Evolutionary conservation across 2,113 vertebrate genomes (phyloP).

Genomic region (Tragulus kanchil): DNA sequence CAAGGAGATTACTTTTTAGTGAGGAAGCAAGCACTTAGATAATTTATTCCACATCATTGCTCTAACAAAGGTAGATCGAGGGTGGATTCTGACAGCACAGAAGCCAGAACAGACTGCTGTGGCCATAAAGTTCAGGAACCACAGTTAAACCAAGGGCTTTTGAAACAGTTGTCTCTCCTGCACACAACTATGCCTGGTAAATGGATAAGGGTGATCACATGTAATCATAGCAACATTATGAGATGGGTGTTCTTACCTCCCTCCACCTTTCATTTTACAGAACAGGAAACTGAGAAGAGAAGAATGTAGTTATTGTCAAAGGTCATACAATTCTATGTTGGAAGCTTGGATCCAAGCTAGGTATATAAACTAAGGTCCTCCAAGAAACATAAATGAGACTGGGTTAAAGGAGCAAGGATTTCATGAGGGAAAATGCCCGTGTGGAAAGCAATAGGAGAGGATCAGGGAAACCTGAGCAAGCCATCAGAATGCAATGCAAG

Average conservation of each 20-base stretch:
- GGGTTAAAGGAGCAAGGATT: not conserved
- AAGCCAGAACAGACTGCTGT: not conserved
- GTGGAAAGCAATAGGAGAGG: not conserved
- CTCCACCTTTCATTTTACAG: not conserved
- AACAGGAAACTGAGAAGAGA: conserved; percentile 40
- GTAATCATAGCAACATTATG: not conserved
- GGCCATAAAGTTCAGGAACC: not conserved
- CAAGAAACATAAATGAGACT: not conserved
- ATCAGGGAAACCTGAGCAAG: not conserved
- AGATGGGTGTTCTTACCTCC: not conserved
- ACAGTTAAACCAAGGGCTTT: not conserved
- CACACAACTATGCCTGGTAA: not conserved
- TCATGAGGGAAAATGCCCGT: not conserved
- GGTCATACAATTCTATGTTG: not conserved
- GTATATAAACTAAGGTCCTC: not conserved
- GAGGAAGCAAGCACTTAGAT: not conserved
- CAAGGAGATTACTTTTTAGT: not conserved
- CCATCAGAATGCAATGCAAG: not conserved
- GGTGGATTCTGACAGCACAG: not conserved
- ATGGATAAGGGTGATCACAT: not conserved
- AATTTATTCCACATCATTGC: not conserved
- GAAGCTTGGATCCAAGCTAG: not conserved
- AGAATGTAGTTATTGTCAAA: not conserved
- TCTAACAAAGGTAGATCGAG: not conserved
- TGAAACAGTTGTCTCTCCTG: not conserved